Conservation (phyloP, 1,140 invertebrate species). For the Drosophila obscura region DNA sequence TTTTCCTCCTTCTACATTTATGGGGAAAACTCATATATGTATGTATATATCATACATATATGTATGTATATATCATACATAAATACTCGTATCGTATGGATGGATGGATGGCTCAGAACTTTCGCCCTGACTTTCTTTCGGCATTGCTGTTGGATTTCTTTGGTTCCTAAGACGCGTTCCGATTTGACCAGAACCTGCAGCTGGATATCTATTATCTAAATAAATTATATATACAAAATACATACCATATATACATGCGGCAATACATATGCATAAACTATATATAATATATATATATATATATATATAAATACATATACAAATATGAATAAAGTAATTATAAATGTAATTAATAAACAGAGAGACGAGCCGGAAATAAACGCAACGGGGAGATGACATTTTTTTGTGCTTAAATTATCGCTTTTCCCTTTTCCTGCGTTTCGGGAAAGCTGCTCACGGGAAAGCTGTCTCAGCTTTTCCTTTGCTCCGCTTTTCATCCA, state of each 20-base stretch:
- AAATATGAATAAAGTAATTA: constrained; percentile 43
- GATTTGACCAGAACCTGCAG: constrained; percentile 9
- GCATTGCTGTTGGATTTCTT: constrained; percentile 5
- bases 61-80: neutral
- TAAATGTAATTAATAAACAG: constrained; percentile 50
- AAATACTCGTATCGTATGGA: constrained; percentile 1
- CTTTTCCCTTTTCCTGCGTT: too few relatives aligned
- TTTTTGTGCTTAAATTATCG: constrained; percentile 34
- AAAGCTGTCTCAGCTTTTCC: too few relatives aligned
- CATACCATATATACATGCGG: constrained; percentile 9
- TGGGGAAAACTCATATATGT: too few relatives aligned
- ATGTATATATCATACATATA: neutral
- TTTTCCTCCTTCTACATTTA: too few relatives aligned
- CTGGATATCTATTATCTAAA: constrained; percentile 26
- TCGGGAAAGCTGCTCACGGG: too few relatives aligned
- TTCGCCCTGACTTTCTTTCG: too few relatives aligned
- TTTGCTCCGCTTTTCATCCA: too few relatives aligned
- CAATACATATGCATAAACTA: constrained; percentile 8
- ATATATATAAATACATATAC: constrained; percentile 27
- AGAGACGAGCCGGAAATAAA: constrained; percentile 31
- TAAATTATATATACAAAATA: constrained; percentile 16
- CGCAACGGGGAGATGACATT: constrained; percentile 15
- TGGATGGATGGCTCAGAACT: too few relatives aligned
- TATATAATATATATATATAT: constrained; percentile 26
- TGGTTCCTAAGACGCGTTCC: constrained; percentile 21